Base-by-base conservation (phyloP, 2,888 invertebrate species). In the Acrobasis consociella region DNA sequence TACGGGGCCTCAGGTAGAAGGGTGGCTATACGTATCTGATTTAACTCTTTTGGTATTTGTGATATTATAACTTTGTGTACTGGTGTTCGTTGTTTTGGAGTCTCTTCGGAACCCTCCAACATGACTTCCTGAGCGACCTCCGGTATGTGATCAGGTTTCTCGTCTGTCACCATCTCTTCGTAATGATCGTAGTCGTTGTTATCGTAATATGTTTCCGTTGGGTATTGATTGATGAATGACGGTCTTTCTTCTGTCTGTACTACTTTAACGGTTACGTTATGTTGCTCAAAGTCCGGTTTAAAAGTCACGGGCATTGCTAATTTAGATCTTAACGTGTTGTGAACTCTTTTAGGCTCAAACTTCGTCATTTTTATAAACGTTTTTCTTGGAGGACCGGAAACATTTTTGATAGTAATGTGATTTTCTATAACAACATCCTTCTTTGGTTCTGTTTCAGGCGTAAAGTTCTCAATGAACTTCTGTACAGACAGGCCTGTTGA, bases 51-150 rank as follows among this genome's bases (percentile, higher is more conserved):
- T 0, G 83, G 77, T 0, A 86, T 64, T 8, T 85, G 83, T 0
- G 88, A 83, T 15, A 88, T 71, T 0, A 85, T 67, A 2, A 87
- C 74, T 67, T 80, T 80, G 50, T 80, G 67, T 1, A 74, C 64
- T 1, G 62, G 64, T 2, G 64, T 64, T 1, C 62, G 64, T 2
- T 63, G 9, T 5, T 59, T 60, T 13, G 68, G 74, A 0, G 67
- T 62, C 16, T 86, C 83, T 5, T 81, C 83, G 0, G 81, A 69
- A 0, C 69, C 80, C 62, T 81, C 86, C 0, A 90, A 51, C 75
- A 88, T 80, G 0, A 91, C 78, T 65, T 91, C 91, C 38, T 89
- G 79, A 0, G 87, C 91, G 0, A 88, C 85, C 13, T 91, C 91
- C 0, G 91, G 91, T 13, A 91, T 84, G 9, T 50, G 5, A 11